Base-by-base conservation (phyloP, 2,797 vertebrate species). In the Arctocebus calabarensis region DNA sequence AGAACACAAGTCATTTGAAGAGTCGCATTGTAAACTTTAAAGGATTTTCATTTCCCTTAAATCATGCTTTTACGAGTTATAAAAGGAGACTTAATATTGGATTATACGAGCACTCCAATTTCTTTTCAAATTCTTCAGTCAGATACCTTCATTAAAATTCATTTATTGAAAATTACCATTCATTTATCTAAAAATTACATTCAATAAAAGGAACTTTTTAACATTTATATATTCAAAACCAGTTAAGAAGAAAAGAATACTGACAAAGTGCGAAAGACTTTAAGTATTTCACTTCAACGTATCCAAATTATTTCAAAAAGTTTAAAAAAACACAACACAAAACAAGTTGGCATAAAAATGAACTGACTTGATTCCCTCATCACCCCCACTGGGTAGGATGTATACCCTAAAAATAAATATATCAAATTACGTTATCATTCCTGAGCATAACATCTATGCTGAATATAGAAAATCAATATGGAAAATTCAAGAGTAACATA, bases 71-170 rank as follows among this genome's bases (percentile, higher is more conserved):
- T 90, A 43, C 25, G 88, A 74, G 29, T 37, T 92, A 43, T 43
- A 84, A 97, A 98, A 97, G 88, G 77, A 95, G 84, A 89, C 43
- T 85, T 73, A 84, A 71, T 34, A 70, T 1, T 84, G 37, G n/a
- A 40, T 90, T 94, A 90, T 48, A 87, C 19, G 81, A 93, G 43
- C 68, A 89, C 27, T 86, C 13, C 43, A 84, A 70, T 89, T 94
- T 95, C 43, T 64, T 88, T 95, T 70, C n/a, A 82, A 88, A 94
- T 61, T 64, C 74, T 94, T 91, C 71, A 71, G 23, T 92, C 84
- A 88, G 34, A 45, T 84, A 74, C 48, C 66, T 66, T 88, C 59
- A 61, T 92, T 90, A 92, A 84, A 82, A 90, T 73, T 90, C 19
- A 68, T 73, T 91, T 83, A 59, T 2, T 84, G 37, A 88, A 97